Conservation (phyloP, 2,797 vertebrate species). For the Oryzias dopingdopingensis region DNA sequence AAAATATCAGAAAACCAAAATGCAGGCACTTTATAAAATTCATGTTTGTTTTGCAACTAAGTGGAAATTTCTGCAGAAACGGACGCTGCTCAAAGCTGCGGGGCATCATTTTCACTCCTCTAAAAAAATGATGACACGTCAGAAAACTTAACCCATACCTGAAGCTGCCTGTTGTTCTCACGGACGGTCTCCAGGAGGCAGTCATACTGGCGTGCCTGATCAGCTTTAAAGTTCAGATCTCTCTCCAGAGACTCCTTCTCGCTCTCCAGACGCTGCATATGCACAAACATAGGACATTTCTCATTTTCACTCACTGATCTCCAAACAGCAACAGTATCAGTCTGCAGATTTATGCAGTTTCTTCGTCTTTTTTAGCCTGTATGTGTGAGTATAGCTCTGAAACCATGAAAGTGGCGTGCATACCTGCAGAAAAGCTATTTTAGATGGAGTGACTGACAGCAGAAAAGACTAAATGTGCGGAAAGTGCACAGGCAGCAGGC, state of each 20-base stretch:
- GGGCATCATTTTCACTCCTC: too few species aligned
- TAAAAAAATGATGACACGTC: too few species aligned
- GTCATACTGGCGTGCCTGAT: slow-evolving; percentile 89
- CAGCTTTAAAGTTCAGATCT: slow-evolving; percentile 87
- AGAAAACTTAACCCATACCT: slow-evolving; percentile 72
- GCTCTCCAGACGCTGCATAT: slow-evolving; percentile 83
- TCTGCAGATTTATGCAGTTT: too few species aligned
- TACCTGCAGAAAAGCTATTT: not conserved
- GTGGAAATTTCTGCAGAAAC: too few species aligned
- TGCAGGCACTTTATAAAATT: too few species aligned
- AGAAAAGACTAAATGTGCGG: not conserved
- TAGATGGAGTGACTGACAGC: not conserved
- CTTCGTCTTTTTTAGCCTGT: too few species aligned
- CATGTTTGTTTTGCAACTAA: too few species aligned
- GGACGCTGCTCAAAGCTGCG: too few species aligned
- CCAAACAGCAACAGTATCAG: too few species aligned
- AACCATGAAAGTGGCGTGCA: not conserved
- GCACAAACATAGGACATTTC: not conserved
- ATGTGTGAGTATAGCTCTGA: not conserved
- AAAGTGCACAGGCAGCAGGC: not conserved
- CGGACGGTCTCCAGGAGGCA: slow-evolving; percentile 82
- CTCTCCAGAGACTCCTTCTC: slow-evolving; percentile 86
- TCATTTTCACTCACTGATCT: too few species aligned
- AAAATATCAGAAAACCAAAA: too few species aligned
- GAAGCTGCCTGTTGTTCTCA: slow-evolving; percentile 90